Evolutionary conservation across 2,113 vertebrate species (phyloP).

Genomic region (Dermatemys mawii): DNA sequence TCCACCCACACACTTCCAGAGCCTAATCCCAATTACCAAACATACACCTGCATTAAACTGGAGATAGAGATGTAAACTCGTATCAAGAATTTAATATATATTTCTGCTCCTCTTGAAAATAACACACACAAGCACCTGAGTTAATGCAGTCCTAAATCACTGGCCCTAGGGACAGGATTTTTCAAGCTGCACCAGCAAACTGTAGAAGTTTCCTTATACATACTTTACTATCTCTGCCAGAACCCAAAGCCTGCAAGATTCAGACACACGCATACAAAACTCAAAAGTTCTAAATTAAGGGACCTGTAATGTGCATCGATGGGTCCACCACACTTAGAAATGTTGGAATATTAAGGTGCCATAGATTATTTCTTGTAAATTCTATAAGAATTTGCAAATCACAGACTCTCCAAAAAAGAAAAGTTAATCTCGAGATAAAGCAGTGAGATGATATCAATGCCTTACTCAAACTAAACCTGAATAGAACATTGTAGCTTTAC

Average conservation of each 20-base stretch:
- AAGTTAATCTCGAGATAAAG: neutral
- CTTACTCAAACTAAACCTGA: neutral
- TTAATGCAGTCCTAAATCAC: neutral
- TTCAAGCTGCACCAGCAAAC: neutral
- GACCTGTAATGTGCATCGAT: neutral
- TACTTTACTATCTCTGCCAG: neutral
- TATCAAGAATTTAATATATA: neutral
- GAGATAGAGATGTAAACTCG: neutral
- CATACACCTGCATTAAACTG: neutral
- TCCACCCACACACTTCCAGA: neutral
- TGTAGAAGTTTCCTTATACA: neutral
- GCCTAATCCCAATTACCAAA: neutral
- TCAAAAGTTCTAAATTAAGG: neutral
- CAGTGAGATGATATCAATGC: neutral
- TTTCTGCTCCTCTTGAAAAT: neutral
- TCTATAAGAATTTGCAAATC: neutral
- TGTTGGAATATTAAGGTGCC: neutral
- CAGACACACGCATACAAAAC: neutral
- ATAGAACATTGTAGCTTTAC: neutral
- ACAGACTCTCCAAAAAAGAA: neutral
- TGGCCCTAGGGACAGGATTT: neutral
- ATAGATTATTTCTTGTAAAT: neutral
- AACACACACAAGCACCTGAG: neutral
- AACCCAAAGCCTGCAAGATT: neutral
- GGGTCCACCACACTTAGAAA: neutral